Conservation (phyloP, 2,888 invertebrate species). For the Rhogogaster chlorosoma region DNA sequence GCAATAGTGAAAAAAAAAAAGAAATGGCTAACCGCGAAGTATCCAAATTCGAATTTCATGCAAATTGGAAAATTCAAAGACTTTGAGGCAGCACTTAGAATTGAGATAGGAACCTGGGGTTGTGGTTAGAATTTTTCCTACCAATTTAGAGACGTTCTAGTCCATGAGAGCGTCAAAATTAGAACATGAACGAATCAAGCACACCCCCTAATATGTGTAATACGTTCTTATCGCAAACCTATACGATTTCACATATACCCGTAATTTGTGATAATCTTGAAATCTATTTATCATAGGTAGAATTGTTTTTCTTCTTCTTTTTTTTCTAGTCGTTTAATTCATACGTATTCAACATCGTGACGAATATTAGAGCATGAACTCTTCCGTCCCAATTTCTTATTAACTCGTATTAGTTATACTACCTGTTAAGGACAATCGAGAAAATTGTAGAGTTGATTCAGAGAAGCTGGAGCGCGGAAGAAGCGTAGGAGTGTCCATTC, state of each 20-base stretch:
- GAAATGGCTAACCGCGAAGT: too few relatives aligned
- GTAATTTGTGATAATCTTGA: too few relatives aligned
- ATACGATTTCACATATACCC: not conserved
- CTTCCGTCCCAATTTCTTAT: not conserved
- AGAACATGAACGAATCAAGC: too few relatives aligned
- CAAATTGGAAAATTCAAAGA: too few relatives aligned
- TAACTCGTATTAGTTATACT: slow-evolving; percentile 3
- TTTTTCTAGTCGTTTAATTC: not conserved
- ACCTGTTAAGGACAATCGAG: slow-evolving; percentile 26
- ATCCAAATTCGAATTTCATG: too few relatives aligned
- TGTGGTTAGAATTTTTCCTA: too few relatives aligned
- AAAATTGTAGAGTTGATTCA: not conserved
- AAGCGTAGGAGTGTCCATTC: slow-evolving; percentile 23
- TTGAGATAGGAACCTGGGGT: too few relatives aligned
- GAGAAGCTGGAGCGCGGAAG: not conserved
- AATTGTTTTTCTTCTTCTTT: not conserved
- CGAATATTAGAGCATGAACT: not conserved
- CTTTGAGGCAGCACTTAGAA: too few relatives aligned
- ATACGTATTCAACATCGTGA: not conserved
- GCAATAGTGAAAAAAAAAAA: too few relatives aligned
- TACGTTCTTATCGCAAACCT: not conserved
- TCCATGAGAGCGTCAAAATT: too few relatives aligned
- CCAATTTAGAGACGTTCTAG: too few relatives aligned
- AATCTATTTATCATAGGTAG: not conserved
- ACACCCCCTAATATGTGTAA: too few relatives aligned